phyloP scores from a whole-genome alignment of 2,888 invertebrate genomes.

The Blastobasis adustella region DNA sequence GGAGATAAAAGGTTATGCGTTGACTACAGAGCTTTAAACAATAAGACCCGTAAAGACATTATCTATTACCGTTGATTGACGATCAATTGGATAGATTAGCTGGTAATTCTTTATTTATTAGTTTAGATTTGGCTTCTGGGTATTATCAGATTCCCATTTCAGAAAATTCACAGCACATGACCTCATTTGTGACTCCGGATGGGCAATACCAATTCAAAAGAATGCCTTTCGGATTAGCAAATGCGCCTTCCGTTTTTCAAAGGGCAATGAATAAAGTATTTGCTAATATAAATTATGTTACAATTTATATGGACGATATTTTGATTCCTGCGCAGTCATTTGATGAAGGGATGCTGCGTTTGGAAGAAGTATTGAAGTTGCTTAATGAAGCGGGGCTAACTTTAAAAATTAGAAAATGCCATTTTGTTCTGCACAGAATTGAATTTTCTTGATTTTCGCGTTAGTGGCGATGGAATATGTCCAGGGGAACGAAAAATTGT shows the following conservation, averaged over 20 bases:
- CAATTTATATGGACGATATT: slow-evolving; percentile 14
- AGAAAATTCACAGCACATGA: slow-evolving; percentile 13
- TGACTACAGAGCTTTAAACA: slow-evolving; percentile 21
- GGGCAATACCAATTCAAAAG: slow-evolving; percentile 26
- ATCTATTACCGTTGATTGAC: slow-evolving; percentile 15
- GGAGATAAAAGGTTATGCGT: slow-evolving; percentile 18
- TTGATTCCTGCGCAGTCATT: slow-evolving; percentile 8
- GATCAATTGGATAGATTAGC: slow-evolving; percentile 24
- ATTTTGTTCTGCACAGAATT: slow-evolving; percentile 16
- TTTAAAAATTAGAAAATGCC: slow-evolving; percentile 16
- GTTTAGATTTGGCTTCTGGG: slow-evolving; percentile 28
- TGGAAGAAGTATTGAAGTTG: slow-evolving; percentile 1
- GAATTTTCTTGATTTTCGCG: slow-evolving; percentile 21
- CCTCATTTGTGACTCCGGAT: slow-evolving; percentile 23
- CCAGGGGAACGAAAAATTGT: slow-evolving; percentile 19
- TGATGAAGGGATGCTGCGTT: slow-evolving; percentile 7
- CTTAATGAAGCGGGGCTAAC: slow-evolving; percentile 5
- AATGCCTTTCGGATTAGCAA: slow-evolving; percentile 25
- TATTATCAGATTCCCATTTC: slow-evolving; percentile 33
- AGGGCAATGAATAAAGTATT: slow-evolving; percentile 11
- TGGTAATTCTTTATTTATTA: too few species aligned
- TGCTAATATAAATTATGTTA: background rate
- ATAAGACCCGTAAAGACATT: slow-evolving; percentile 17
- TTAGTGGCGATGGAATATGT: slow-evolving; percentile 14
- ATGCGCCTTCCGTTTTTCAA: slow-evolving; percentile 24